A percentile compares a stretch with the other conserved stretches of the same genome.
Evolutionary conservation across 2,113 vertebrate genomes (phyloP).

Genomic region (Labeo rohita): DNA sequence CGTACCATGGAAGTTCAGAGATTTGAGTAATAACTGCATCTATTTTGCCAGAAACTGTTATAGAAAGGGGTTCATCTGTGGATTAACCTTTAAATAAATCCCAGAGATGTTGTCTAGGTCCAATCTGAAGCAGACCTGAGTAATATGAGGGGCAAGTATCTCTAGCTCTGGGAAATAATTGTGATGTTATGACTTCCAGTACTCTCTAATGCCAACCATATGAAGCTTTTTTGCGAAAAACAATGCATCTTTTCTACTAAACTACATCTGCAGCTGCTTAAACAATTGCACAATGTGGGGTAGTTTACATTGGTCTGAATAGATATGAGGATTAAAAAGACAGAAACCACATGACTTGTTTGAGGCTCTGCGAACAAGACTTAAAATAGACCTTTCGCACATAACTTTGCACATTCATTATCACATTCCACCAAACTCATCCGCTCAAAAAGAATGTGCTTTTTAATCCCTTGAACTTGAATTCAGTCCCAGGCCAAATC

Average conservation of each 20-base stretch:
- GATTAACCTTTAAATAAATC: constrained; percentile 25
- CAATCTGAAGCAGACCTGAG: not conserved
- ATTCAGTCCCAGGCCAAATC: constrained; percentile 14
- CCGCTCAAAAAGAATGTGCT: constrained; percentile 28
- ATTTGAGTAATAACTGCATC: not conserved
- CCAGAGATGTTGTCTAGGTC: constrained; percentile 17
- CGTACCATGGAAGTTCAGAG: not conserved
- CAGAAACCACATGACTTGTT: constrained; percentile 62
- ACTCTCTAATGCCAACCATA: constrained; percentile 67
- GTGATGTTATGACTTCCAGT: constrained; percentile 15
- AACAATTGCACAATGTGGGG: constrained; percentile 41
- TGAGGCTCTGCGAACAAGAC: constrained; percentile 1
- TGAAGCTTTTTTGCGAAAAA: constrained; percentile 66
- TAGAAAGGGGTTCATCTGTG: not conserved
- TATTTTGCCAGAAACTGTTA: not conserved
- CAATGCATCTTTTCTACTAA: constrained; percentile 67
- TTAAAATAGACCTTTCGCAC: constrained; percentile 2
- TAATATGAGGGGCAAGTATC: constrained; percentile 7
- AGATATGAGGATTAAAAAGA: constrained; percentile 61
- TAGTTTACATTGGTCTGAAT: constrained; percentile 61
- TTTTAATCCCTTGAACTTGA: constrained; percentile 1
- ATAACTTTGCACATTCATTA: constrained; percentile 17
- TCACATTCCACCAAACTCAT: constrained; percentile 20
- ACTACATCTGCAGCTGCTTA: constrained; percentile 67
- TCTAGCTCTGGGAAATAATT: constrained; percentile 20